Conservation (phyloP, 2,888 invertebrate species). For the Heliconius aoede region DNA sequence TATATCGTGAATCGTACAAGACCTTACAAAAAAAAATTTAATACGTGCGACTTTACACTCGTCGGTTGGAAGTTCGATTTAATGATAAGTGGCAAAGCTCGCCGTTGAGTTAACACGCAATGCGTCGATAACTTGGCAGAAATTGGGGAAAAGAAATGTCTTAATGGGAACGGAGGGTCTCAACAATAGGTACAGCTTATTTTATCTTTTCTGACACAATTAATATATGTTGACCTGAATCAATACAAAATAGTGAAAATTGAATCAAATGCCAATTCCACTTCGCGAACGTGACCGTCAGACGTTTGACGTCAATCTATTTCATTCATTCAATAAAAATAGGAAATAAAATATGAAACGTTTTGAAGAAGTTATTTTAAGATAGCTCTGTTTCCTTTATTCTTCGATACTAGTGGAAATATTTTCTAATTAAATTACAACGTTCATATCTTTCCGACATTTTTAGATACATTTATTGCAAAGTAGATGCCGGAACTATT, state of each 20-base stretch:
- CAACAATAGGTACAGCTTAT: neutral
- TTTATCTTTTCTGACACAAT: slow-evolving; percentile 34
- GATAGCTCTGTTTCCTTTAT: neutral
- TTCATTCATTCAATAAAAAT: slow-evolving; percentile 7
- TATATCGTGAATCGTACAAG: no score
- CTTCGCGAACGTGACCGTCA: slow-evolving; percentile 8
- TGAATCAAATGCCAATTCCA: slow-evolving; percentile 20
- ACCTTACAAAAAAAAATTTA: no score
- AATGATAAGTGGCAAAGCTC: no score
- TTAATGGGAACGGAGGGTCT: no score
- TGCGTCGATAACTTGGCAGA: no score
- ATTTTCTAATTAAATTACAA: no score
- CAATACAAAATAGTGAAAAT: slow-evolving; percentile 20
- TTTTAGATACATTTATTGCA: neutral
- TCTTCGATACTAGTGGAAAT: neutral
- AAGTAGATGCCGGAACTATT: neutral
- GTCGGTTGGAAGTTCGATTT: no score
- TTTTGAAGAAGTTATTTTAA: neutral
- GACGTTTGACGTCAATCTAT: slow-evolving; percentile 21
- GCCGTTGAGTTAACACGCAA: no score
- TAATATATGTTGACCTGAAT: slow-evolving; percentile 32
- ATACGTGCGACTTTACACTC: no score
- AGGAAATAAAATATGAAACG: neutral
- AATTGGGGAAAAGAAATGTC: no score
- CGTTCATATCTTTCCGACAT: neutral